Conservation (phyloP, 2,888 invertebrate genomes). For the Allygus modestus region DNA sequence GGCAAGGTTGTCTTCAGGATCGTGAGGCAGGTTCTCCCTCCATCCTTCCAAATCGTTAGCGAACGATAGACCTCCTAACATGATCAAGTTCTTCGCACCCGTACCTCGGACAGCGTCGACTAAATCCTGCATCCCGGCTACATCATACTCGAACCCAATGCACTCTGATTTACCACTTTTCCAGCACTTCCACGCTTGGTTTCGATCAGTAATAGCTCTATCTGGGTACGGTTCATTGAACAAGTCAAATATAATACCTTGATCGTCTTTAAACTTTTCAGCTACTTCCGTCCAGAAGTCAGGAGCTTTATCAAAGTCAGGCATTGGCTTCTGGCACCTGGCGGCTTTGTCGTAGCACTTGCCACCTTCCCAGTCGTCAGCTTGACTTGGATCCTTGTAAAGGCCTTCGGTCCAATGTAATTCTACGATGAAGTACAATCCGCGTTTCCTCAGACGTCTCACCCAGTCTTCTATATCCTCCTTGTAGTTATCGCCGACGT, state of each 20-base stretch:
- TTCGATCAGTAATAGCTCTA: not conserved
- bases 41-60: not conserved
- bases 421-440: constrained; percentile 7
- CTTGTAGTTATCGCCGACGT: not conserved
- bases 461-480: not conserved
- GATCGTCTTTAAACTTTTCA: constrained; percentile 8
- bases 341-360: not conserved
- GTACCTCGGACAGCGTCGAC: constrained; percentile 22
- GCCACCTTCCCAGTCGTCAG: too few relatives aligned
- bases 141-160: not conserved
- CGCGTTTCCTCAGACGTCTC: not conserved
- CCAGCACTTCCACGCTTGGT: constrained; percentile 26
- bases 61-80: not conserved
- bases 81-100: constrained; percentile 30
- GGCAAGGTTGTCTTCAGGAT: not conserved
- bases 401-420: constrained; percentile 23
- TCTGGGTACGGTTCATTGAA: constrained; percentile 30
- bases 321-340: constrained; percentile 35
- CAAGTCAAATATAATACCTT: constrained; percentile 18
- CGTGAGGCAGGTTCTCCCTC: not conserved
- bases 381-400: not conserved
- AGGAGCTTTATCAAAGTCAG: not conserved
- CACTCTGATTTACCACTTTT: not conserved
- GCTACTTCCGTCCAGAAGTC: constrained; percentile 8
- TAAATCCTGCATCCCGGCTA: constrained; percentile 39